These are phyloP conservation scores for Andrena hattorfiana DNA, from an alignment of 2,888 invertebrate genomes.

Conservation along the genomic window DNA sequence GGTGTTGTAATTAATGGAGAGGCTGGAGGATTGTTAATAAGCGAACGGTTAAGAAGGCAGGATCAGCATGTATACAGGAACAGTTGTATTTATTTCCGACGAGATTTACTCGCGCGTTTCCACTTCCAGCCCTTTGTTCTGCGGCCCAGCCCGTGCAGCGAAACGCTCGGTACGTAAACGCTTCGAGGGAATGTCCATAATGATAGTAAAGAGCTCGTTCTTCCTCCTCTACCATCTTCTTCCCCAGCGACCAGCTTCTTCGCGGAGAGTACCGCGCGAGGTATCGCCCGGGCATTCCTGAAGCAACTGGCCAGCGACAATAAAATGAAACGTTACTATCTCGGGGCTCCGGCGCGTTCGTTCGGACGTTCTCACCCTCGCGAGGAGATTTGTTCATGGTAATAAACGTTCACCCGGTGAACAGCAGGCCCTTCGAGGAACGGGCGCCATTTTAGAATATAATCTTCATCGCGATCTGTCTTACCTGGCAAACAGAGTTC, in stretches of 20 bases:
- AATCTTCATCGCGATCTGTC: conserved; percentile 28
- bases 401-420: conserved; percentile 69
- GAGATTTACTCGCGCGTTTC: background rate
- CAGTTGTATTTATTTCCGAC: background rate
- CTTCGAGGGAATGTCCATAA: conserved; percentile 63
- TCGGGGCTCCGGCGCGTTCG: conserved; percentile 77
- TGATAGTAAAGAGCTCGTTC: conserved; percentile 67
- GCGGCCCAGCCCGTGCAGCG: conserved; percentile 28
- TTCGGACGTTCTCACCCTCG: conserved; percentile 51
- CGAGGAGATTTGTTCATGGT: conserved; percentile 74
- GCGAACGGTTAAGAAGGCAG: no score
- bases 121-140: conserved; percentile 19
- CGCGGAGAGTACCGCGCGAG: conserved; percentile 36
- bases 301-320: conserved; percentile 78
- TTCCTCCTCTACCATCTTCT: conserved; percentile 52
- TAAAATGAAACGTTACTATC: conserved; percentile 83
- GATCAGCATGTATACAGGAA: no score
- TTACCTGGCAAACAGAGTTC: no score
- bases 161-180: conserved; percentile 70
- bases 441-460: conserved; percentile 46
- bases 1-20: background rate
- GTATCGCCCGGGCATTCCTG: conserved; percentile 74
- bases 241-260: conserved; percentile 40
- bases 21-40: no score
- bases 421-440: conserved; percentile 26